Evolutionary conservation across 2,113 vertebrate genomes (phyloP).

Genomic region (Carlito syrichta): DNA sequence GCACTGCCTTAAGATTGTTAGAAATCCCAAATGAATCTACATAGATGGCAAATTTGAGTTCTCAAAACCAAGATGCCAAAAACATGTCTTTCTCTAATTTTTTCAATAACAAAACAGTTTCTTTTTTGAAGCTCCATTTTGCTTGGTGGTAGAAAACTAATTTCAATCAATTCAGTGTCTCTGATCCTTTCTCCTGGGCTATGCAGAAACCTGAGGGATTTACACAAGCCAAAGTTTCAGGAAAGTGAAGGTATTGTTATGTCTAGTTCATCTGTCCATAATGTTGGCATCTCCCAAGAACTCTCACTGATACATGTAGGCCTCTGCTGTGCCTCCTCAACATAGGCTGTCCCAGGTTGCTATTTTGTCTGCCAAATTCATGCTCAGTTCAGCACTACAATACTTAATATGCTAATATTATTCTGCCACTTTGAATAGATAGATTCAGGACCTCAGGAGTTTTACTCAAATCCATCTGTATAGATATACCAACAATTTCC

Average conservation of each 20-base stretch:
- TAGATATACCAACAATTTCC: not conserved
- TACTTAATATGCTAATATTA: not conserved
- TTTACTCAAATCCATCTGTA: not conserved
- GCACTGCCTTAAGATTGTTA: not conserved
- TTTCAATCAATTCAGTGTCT: not conserved
- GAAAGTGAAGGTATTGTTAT: not conserved
- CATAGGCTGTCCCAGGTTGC: not conserved
- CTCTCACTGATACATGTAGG: not conserved
- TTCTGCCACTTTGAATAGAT: not conserved
- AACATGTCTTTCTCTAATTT: not conserved
- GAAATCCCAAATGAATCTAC: not conserved
- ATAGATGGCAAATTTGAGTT: not conserved
- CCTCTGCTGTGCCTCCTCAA: not conserved
- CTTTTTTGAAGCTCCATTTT: not conserved
- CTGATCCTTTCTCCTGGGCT: not conserved
- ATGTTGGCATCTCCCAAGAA: not conserved
- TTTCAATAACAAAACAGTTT: not conserved
- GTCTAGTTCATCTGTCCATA: not conserved
- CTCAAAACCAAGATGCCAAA: not conserved
- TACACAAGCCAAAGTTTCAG: not conserved
- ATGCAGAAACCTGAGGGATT: not conserved
- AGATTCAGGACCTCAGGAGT: not conserved
- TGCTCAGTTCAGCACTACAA: too few relatives aligned
- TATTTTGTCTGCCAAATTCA: not conserved
- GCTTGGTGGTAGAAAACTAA: not conserved